These are phyloP conservation scores for Melipona beecheii DNA, from an alignment of 2,888 invertebrate species.

Conservation along the genomic window DNA sequence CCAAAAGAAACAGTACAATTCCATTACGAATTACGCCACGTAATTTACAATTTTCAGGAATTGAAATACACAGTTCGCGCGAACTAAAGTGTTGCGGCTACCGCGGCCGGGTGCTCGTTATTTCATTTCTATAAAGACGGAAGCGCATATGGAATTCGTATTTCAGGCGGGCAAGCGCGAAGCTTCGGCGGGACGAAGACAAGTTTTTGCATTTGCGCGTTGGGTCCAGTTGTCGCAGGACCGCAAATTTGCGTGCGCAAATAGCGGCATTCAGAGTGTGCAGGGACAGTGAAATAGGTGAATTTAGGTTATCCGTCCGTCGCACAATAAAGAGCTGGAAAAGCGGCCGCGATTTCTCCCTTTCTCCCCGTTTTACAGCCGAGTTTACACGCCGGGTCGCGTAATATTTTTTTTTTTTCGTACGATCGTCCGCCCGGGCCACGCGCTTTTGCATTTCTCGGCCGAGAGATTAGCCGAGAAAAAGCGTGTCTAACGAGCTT, in stretches of 20 bases:
- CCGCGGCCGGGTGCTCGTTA: background rate
- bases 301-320: conserved; percentile 47
- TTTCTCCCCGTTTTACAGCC: background rate
- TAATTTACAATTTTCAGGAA: background rate
- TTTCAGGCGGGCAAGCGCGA: background rate
- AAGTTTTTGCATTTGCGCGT: conserved; percentile 39
- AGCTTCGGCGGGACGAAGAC: background rate
- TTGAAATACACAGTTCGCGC: background rate
- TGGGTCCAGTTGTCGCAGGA: conserved; percentile 4
- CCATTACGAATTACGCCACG: no score
- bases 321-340: conserved; percentile 19
- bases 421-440: background rate
- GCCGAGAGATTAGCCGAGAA: background rate
- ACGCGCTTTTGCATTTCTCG: background rate
- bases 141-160: background rate
- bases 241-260: conserved; percentile 25
- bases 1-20: no score
- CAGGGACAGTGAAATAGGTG: conserved; percentile 43
- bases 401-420: background rate
- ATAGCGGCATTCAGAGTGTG: conserved; percentile 17
- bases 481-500: conserved; percentile 10
- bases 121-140: background rate
- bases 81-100: background rate
- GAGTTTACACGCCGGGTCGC: conserved; percentile 4
- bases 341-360: conserved; percentile 6